Percentiles rank a stretch among this genome's conserved stretches.
phyloP scores from a whole-genome alignment of 2,113 vertebrate species.

The Cynoglossus semilaevis region DNA sequence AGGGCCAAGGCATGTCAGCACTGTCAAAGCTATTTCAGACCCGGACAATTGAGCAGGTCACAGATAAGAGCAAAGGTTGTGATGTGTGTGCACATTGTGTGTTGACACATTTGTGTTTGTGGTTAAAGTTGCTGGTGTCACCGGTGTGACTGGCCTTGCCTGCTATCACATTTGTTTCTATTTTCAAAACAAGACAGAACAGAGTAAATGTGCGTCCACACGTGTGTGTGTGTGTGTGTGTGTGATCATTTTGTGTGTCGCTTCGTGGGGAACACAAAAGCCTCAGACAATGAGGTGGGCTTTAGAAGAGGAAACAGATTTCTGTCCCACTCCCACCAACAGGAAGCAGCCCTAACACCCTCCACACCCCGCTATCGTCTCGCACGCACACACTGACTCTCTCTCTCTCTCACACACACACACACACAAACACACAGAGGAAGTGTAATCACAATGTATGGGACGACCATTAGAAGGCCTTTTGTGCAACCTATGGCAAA shows the following conservation, averaged over 20 bases:
- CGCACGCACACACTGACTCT: constrained; percentile 8
- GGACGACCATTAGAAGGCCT: constrained; percentile 34
- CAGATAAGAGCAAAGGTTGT: constrained; percentile 54
- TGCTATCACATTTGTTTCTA: constrained; percentile 46
- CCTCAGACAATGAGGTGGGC: constrained; percentile 62
- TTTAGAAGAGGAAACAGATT: constrained; percentile 72
- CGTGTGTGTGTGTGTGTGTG: constrained; percentile 7
- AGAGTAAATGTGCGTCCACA: constrained; percentile 40
- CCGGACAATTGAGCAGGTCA: constrained; percentile 38
- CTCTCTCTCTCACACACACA: constrained; percentile 4
- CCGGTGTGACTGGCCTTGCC: constrained; percentile 26
- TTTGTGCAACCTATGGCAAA: constrained; percentile 48
- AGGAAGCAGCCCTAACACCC: constrained; percentile 70
- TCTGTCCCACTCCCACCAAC: constrained; percentile 75
- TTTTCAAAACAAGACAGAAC: constrained; percentile 48
- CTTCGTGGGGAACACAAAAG: constrained; percentile 56
- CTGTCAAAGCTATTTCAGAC: constrained; percentile 67
- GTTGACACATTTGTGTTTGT: constrained; percentile 9
- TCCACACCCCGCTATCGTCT: constrained; percentile 59
- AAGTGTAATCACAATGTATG: constrained; percentile 48
- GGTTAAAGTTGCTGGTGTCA: constrained; percentile 17
- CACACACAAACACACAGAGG: constrained; percentile 28
- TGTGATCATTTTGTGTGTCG: constrained; percentile 8
- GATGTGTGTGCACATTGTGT: constrained; percentile 2
- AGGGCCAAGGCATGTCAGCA: constrained; percentile 53